Conservation (phyloP, 2,888 invertebrate species). For the Andrena chrysosceles region DNA sequence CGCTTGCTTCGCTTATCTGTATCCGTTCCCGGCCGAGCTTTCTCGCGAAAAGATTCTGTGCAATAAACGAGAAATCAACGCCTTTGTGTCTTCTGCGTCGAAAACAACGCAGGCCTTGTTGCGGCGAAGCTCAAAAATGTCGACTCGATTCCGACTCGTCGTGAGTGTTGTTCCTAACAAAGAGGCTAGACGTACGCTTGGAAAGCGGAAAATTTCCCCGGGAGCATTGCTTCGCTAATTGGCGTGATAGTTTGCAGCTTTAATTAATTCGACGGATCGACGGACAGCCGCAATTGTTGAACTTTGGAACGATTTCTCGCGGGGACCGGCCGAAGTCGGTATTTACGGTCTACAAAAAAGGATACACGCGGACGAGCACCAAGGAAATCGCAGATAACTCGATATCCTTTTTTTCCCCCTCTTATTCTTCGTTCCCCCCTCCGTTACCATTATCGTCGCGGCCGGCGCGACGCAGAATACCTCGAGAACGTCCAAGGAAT, state of each 20-base stretch:
- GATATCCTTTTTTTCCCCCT: background rate
- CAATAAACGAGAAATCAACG: background rate
- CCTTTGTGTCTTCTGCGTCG: background rate
- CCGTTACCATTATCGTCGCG: conserved; percentile 18
- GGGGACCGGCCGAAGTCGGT: conserved; percentile 19
- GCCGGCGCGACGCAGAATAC: conserved; percentile 13
- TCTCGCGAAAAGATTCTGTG: background rate
- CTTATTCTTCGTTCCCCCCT: background rate
- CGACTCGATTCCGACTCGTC: background rate
- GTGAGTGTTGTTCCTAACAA: conserved; percentile 4
- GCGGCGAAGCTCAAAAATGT: background rate
- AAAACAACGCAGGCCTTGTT: conserved; percentile 25
- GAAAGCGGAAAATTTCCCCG: conserved; percentile 78
- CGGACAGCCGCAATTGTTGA: conserved; percentile 57
- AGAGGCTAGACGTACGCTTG: conserved; percentile 16
- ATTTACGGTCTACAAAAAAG: conserved; percentile 35
- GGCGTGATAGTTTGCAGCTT: conserved; percentile 73
- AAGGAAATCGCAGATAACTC: conserved; percentile 27
- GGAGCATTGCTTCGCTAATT: conserved; percentile 79
- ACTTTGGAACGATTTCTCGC: conserved; percentile 69
- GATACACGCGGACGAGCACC: conserved; percentile 23
- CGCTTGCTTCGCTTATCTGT: background rate
- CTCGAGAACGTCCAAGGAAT: conserved; percentile 2
- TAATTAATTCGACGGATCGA: conserved; percentile 74
- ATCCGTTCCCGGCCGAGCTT: background rate